Base-by-base conservation (phyloP, 1,140 invertebrate genomes). In the Drosophila baimaii region DNA sequence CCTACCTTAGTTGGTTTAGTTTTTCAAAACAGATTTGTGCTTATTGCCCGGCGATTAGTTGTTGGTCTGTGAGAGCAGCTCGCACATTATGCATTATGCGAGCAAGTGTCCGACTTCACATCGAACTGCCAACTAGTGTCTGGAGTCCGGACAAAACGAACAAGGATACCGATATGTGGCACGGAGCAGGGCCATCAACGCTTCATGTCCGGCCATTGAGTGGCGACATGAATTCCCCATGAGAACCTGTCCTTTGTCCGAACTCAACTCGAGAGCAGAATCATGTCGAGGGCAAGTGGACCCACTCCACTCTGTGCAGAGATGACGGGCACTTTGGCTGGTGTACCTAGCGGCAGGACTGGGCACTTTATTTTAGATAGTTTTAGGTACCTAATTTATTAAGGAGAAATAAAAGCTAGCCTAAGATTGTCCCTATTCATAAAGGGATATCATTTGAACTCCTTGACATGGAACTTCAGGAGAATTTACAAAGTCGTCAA, bases 11-110 rank as follows among this genome's bases (percentile, higher is more conserved):
- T 52, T 49, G 33, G 73, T 21, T 52, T 76, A 46, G 61, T 76
- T 76, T 74, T 76, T 68, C 41, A 58, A 52, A 75, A 76, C 73
- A 77, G 73, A 76, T 52, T 66, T 71, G 66, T 49, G 33, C 57
- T 70, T 51, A 84, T 77, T 80, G 66, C 49, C 35, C 63, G 33
- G 21, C 68, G 77, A 84, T 81, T 81, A 84, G 73, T n/a, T 25
- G 19, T n/a, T n/a, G n/a, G n/a, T n/a, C 35, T 21, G 41, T 44
- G 55, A 17, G 52, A 41, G 31, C 33, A 49, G 27, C 21, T 43
- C 15, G 31, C 59, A 37, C 46, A 43, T 41, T 68, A 49, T 57
- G 46, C 69, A 57, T 56, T 70, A 54, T 56, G 27, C 44, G 47
- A 37, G 65, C 66, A 49, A 71, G 71, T 75, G 71, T 66, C 46